A percentile compares a stretch with the other conserved stretches of the same genome.
Evolutionary conservation across 30 jellyfish, hydroid and myxozoan species (phyloP).

Genomic region (Aurelia sp.): DNA sequence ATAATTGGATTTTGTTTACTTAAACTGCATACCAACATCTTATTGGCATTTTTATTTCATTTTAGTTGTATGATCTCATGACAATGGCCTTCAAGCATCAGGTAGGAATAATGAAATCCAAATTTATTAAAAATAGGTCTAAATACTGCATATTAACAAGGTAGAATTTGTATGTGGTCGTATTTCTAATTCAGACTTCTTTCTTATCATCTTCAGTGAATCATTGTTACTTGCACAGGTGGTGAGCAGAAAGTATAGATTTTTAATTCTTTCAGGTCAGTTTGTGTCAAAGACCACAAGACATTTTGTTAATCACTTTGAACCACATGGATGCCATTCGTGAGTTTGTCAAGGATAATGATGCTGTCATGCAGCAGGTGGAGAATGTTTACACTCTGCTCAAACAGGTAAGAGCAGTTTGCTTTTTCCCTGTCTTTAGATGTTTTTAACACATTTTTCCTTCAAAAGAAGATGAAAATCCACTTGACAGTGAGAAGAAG

Average conservation of each 20-base stretch:
- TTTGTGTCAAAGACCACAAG: constrained; percentile 91
- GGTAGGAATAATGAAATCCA: constrained; percentile 25
- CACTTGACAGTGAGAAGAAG: too few species aligned
- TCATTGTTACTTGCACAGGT: too few species aligned
- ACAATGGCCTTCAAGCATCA: constrained; percentile 99
- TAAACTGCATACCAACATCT: too few species aligned
- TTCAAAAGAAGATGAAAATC: too few species aligned
- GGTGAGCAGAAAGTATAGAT: too few species aligned
- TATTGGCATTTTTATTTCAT: not conserved
- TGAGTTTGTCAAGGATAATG: constrained; percentile 85
- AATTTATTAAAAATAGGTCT: too few species aligned
- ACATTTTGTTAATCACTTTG: constrained; percentile 83
- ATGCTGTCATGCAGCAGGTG: constrained; percentile 76
- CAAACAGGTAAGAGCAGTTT: constrained; percentile 68
- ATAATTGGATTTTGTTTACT: too few species aligned
- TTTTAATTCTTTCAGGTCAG: constrained; percentile 70
- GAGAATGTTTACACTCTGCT: constrained; percentile 87
- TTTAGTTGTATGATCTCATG: constrained; percentile 96
- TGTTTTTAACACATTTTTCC: too few species aligned
- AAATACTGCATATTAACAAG: too few species aligned
- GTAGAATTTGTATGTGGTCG: too few species aligned
- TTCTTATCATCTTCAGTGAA: too few species aligned
- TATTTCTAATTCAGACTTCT: too few species aligned
- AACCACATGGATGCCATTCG: constrained; percentile 98
- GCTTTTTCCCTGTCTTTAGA: not conserved